Evolutionary conservation across 2,797 vertebrate species (phyloP), one percentile per base, ranked within the genome.

Genomic region (Parauchenoglanis ngamensis): DNA sequence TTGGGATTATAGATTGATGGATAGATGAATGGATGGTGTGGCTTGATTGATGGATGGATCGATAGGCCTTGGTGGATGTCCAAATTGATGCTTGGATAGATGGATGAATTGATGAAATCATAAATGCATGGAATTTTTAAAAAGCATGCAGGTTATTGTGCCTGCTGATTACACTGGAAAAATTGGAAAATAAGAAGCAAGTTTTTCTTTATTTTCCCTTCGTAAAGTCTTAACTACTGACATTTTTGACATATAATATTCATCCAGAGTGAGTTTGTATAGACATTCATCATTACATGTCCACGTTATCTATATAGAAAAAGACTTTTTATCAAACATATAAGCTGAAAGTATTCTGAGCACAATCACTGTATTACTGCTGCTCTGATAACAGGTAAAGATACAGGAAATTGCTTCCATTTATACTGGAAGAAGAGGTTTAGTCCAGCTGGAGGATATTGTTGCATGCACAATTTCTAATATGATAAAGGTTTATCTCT

Each of bases 391-490:
- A 40, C 77, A 79, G 77, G 31, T 6, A 79, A 79, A 79, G 31
- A 79, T 59, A 59, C 54, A 79, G 77, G 54, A 79, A 79, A 59
- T 40, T 79, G 56, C 77, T 79, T 79, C 77, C 4, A 59, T 79
- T 59, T 79, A 59, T 13, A 79, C 31, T 59, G 56, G 56, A 59
- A 79, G 7, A 19, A 3, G 0, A n/a, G 25, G 75, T 77, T 77
- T 56, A 56, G 19, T 57, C 56, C 56, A 25, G 77, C 31, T 59
- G 56, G 56, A 59, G 56, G 21, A 59, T 40, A 79, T 79, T 57
- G 77, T 13, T 40, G 77, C 56, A 59, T 79, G 77, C 31, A 40
- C 76, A 79, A 35, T 79, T 57, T 79, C 1, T 35, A 40, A 35
- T 57, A 59, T 57, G 28, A 57, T 57, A 57, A 35, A 23, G 54